Evolutionary conservation across 2,113 vertebrate species (phyloP).

Genomic region (Xyliphius kryptos): DNA sequence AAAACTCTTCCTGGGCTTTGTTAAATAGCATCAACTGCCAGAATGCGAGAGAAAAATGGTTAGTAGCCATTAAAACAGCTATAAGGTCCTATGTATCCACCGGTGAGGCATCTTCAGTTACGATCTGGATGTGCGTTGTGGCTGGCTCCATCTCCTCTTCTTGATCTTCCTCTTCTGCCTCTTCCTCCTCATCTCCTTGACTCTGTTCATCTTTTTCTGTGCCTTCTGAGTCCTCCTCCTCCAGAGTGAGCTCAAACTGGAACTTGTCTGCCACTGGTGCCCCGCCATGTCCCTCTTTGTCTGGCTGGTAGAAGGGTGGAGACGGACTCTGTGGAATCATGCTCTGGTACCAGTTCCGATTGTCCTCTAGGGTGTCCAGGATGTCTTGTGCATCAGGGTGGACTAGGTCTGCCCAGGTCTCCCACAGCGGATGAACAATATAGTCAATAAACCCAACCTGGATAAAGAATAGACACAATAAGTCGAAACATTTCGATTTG

Average conservation of each 20-base stretch:
- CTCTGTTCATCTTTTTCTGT: conserved; percentile 77
- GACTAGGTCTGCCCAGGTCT: conserved; percentile 97
- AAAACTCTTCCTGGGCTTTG: conserved; percentile 43
- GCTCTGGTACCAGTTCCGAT: conserved; percentile 99
- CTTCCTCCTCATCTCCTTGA: conserved; percentile 81
- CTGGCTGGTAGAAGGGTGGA: conserved; percentile 83
- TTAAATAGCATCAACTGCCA: conserved; percentile 66
- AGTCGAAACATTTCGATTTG: too few species aligned
- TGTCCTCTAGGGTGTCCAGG: conserved; percentile 94
- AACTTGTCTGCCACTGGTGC: conserved; percentile 82
- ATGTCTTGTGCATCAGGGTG: conserved; percentile 98
- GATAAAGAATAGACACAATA: too few species aligned
- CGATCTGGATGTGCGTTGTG: conserved; percentile 69
- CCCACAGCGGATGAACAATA: conserved; percentile 96
- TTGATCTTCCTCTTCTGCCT: conserved; percentile 60
- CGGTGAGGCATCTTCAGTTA: conserved; percentile 82
- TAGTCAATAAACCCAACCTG: conserved; percentile 98
- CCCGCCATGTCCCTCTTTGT: conserved; percentile 75
- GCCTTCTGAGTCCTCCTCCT: conserved; percentile 90
- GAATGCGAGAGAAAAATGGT: conserved; percentile 56
- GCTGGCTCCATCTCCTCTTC: conserved; percentile 62
- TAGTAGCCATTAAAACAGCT: too few species aligned
- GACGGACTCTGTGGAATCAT: conserved; percentile 98
- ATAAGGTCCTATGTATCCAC: conserved; percentile 86
- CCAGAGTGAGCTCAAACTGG: conserved; percentile 93